These are phyloP conservation scores for Liposcelis brunnea DNA, from an alignment of 2,888 invertebrate species.

Conservation along the genomic window DNA sequence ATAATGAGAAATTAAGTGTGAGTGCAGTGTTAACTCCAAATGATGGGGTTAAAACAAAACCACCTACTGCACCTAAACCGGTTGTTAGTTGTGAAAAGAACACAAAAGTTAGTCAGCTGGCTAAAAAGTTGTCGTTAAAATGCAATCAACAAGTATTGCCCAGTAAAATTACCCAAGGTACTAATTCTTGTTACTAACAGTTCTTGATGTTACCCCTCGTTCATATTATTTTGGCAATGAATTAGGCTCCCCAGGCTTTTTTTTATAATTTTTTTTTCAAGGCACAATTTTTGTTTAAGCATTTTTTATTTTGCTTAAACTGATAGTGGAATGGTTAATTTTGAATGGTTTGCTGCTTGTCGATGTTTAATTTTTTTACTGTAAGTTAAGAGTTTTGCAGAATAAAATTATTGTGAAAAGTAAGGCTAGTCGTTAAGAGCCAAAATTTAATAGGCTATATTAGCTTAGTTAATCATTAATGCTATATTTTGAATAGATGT, in stretches of 20 bases:
- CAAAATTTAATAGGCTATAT: no score
- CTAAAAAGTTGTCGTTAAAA: not conserved
- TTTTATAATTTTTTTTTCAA: conserved; percentile 11
- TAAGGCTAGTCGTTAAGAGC: no score
- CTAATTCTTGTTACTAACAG: not conserved
- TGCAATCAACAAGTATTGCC: not conserved
- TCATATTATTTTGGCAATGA: not conserved
- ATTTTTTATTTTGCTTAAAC: not conserved
- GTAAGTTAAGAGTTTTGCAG: no score
- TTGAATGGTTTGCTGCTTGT: no score
- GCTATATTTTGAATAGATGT: no score
- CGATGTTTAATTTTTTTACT: no score
- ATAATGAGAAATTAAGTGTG: not conserved
- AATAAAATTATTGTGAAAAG: no score
- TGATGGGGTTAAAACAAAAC: conserved; percentile 18
- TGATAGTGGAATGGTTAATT: no score
- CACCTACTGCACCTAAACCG: conserved; percentile 45
- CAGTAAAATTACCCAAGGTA: conserved; percentile 4
- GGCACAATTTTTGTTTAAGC: conserved; percentile 7
- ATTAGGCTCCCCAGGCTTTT: conserved; percentile 7
- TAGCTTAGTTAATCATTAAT: no score
- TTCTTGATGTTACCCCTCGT: conserved; percentile 3
- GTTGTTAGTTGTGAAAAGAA: conserved; percentile 18
- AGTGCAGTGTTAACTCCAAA: conserved; percentile 17
- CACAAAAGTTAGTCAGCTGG: conserved; percentile 2